Evolutionary conservation across 1,140 invertebrate genomes (phyloP), one percentile per base, ranked within the genome.

Genomic region (Drosophila takahashii): DNA sequence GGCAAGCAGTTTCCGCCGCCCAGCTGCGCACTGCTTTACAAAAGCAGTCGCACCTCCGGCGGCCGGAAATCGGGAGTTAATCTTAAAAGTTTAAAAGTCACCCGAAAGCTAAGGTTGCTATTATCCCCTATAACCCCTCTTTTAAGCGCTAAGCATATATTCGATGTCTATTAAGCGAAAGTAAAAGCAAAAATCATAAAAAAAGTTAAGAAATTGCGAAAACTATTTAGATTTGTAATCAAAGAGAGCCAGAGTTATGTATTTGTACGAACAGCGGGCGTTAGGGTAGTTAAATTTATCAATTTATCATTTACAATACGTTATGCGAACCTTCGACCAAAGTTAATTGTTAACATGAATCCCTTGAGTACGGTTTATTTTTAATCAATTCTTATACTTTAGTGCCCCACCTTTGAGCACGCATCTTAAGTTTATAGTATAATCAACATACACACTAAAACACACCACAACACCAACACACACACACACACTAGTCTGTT

Each of bases 401-500:
- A 67, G 36, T 50, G 79, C 70, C 62, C 59, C 62, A 41, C 62
- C 47, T 61, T 61, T 52, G 64, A 53, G 64, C 81, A 75, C 69
- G 48, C 64, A 62, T 78, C 64, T 78, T 86, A 66, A 64, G 79
- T 87, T 87, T 64, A 71, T 67, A 71, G 52, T 22, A 61, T 44
- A 34, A 65, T 66, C 50, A 27, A 64, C 39, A 57, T 60, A 70
- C n/a, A 54, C 48, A 60, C 29, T 10, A 29, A 69, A 32, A 72
- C 76, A 79, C 69, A 78, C 16, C 15, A 76, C 34, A 37, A 37
- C 64, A 72, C 16, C 75, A 37, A 72, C 52, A 77, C 39, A 71
- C 61, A 79, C 81, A 77, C 74, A 76, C 75, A 79, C 84, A 87
- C 83, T 87, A 87, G 83, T 87, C 83, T 87, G 83, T 87, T 87